Base-by-base conservation (phyloP, 2,797 vertebrate genomes). In the Siniperca undulata region DNA sequence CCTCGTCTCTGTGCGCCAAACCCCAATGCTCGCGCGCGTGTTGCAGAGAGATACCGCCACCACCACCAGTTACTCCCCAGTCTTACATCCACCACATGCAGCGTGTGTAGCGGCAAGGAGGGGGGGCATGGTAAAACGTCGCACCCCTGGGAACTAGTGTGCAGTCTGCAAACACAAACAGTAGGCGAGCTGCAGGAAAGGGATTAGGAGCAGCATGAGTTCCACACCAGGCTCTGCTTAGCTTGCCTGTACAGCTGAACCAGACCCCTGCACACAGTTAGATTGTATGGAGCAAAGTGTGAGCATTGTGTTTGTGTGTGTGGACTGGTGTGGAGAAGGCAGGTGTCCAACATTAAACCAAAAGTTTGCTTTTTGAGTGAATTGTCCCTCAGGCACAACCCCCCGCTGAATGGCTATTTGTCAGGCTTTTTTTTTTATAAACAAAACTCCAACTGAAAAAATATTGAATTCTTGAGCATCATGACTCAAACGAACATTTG, bases 201-300 rank as follows among this genome's bases (percentile, higher is more conserved):
- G 87, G 90, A 88, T 88, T 90, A 86, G 62, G 34, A 87, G 76
- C 86, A 80, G 83, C 81, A 1, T 70, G 85, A 83, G 74, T 60
- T 70, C 81, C 82, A 64, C 79, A 69, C 73, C 68, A 62, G 84
- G 83, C 75, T 80, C 44, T 6, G 69, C 81, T 79, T 5, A 75
- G 77, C 30, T 56, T 7, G 61, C 38, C 58, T 76, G 2, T 53
- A 10, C 52, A 60, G 73, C 67, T 30, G 59, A 88, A 77, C 59
- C 70, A 67, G 46, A 70, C 56, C 36, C 9, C 34, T 76, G 79
- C 74, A 38, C 22, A 7, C 56, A 24, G 70, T 40, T 17, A 62
- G 68, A 79, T 66, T 74, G 69, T 59, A 14, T 52, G 19, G 17
- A 75, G 70, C 38, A n/a, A 40, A n/a, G 69, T 70, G 74, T 8